These are phyloP conservation scores for Aricia artaxerxes DNA, from an alignment of 2,888 invertebrate species.

Conservation along the genomic window DNA sequence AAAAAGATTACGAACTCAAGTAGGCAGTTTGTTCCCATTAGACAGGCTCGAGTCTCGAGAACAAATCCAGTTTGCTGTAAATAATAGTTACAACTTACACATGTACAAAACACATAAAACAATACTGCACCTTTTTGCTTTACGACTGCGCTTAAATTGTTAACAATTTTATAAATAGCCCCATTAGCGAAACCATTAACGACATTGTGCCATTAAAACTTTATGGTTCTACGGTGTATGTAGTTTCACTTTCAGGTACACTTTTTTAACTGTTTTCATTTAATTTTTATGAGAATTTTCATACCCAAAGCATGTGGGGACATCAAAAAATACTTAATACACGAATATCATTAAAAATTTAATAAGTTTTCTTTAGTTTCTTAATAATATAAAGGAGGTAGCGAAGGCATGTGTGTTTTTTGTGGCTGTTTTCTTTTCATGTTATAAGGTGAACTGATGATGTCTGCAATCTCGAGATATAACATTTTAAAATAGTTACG, in stretches of 20 bases:
- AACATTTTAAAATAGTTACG: background rate
- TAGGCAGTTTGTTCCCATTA: background rate
- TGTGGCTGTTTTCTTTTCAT: too few species aligned
- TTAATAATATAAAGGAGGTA: too few species aligned
- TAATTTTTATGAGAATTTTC: background rate
- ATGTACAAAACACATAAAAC: background rate
- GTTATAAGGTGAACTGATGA: too few species aligned
- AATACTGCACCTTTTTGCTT: background rate
- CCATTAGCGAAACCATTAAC: background rate
- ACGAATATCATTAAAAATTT: too few species aligned
- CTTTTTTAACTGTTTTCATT: background rate
- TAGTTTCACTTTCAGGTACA: background rate
- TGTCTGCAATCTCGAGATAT: too few species aligned
- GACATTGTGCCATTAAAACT: background rate
- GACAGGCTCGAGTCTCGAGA: background rate
- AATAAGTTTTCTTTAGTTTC: too few species aligned
- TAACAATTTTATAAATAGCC: conserved; percentile 17
- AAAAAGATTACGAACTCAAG: conserved; percentile 20
- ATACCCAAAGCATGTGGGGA: background rate
- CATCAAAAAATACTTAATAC: too few species aligned
- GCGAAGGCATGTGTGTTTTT: too few species aligned
- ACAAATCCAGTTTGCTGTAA: background rate
- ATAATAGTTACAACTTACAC: background rate
- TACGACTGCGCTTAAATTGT: background rate
- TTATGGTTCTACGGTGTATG: background rate